Evolutionary conservation across 1,140 invertebrate genomes (phyloP), one percentile per base, ranked within the genome.

Genomic region (Araneus ventricosus): DNA sequence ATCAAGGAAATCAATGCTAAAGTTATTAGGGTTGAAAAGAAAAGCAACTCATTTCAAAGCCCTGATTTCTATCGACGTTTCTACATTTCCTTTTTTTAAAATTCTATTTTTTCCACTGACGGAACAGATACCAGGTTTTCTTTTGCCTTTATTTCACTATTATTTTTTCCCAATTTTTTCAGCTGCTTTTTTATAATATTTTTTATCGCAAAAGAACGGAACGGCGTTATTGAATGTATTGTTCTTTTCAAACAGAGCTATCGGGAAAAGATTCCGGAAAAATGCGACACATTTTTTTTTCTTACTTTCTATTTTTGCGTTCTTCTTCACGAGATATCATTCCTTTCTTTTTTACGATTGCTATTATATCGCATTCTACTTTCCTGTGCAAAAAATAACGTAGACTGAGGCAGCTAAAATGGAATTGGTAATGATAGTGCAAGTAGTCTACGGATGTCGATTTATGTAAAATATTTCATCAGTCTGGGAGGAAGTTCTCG

Each of bases 41-140:
- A 90, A 86, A 80, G 70, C 67, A 30, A 80, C 39, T 80, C 70
- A 75, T 79, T 90, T 90, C 70, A 52, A 79, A 90, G 34, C 67
- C 30, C 34, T 90, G 88, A 90, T 90, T 90, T 90, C 88, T 90
- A 79, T 90, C 70, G 88, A 90, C 88, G n/a, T 88, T 90, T 80
- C 39, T 79, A 90, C 20, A 22, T 89, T 67, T 70, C 67, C 24
- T 88, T 45, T 80, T 57, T n/a, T 52, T 57, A 6, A 88, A 24
- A 41, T 61, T 30, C 61, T 34, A 61, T 87, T 87, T 45, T 52
- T 41, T 10, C 24, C 0, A 22, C 75, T n/a, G 70, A 75, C 30
- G 70, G 70, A 75, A 75, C 70, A 75, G 70, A 75, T 87, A 61
- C 84, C 45, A 4, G 8, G 30, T 34, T 87, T 82, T 82, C 57